phyloP scores from a whole-genome alignment of 1,140 invertebrate species.

The Dendroctonus ponderosae region DNA sequence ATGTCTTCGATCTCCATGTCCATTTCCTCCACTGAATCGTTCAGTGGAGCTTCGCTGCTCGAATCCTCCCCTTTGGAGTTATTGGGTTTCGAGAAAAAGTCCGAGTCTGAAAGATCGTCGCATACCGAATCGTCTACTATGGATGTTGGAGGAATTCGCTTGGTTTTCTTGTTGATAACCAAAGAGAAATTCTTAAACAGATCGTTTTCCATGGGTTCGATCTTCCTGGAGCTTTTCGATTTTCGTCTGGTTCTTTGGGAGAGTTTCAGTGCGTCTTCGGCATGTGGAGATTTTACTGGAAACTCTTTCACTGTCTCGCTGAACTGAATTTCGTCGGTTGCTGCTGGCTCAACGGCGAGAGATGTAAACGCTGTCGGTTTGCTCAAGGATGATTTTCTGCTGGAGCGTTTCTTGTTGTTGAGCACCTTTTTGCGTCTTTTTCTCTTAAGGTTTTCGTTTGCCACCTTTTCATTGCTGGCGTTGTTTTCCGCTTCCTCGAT shows the following conservation, averaged over 20 bases:
- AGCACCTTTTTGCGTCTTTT: conserved; percentile 1
- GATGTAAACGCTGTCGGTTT: not conserved
- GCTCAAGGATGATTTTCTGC: not conserved
- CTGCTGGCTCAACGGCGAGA: no score
- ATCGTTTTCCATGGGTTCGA: conserved; percentile 32
- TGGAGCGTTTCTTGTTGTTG: not conserved
- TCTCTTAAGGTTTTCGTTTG: not conserved
- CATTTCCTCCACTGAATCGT: conserved; percentile 39
- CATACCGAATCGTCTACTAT: conserved; percentile 30
- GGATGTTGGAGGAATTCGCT: conserved; percentile 28
- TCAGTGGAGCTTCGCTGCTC: conserved; percentile 6
- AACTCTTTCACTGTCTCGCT: not conserved
- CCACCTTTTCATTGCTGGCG: not conserved
- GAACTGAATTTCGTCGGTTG: not conserved
- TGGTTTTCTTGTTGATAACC: conserved; percentile 38
- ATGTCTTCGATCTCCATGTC: conserved; percentile 40
- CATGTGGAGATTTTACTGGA: not conserved
- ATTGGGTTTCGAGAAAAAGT: not conserved
- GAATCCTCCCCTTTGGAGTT: not conserved
- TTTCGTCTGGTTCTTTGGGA: conserved; percentile 33
- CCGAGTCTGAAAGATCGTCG: conserved; percentile 19
- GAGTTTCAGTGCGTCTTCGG: not conserved
- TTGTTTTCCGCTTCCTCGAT: not conserved
- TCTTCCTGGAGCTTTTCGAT: conserved; percentile 37
- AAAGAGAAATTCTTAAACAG: conserved; percentile 37